Evolutionary conservation across 2,797 vertebrate genomes (phyloP), one percentile per base, ranked within the genome.

Genomic region (Mormyrus hasselquistii): DNA sequence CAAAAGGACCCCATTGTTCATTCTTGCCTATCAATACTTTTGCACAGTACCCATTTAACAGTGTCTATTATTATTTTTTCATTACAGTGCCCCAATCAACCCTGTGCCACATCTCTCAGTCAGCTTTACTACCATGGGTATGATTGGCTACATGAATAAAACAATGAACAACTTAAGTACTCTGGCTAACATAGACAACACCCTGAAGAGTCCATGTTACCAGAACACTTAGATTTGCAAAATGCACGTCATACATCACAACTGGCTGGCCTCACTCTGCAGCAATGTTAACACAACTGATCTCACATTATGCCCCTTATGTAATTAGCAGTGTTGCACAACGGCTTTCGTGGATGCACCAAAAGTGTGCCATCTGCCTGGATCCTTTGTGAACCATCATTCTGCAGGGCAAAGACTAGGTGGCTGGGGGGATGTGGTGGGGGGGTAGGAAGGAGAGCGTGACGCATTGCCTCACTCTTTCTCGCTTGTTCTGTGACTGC

Each of bases 311-410:
- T 34, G 52, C 69, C 86, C 41, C 41, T 16, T 16, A 29, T 38
- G 19, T 82, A 59, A 87, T 87, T 82, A 76, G 62, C 16, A 88
- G 65, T 57, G 12, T 41, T 52, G 86, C 22, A 65, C 69, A 59
- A 44, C 38, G 38, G 22, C 44, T 52, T 88, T 88, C 9, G 65
- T 50, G 22, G 88, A 50, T 47, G 62, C 53, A 53, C 50, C 25
- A 50, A 57, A 22, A 57, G 44, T 84, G 73, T 88, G 90, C 90
- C 91, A 92, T 89, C 89, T 90, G 91, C 90, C 90, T 89, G 90
- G 38, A 83, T 34, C 88, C 89, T 92, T 90, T 92, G 79, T 89
- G 91, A 87, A 92, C 89, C 82, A 90, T 90, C 84, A 90, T 89
- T 25, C 84, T 86, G 88, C 86, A 62, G 86, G 82, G 88, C 41